Conservation (phyloP, 1,140 invertebrate genomes). For the Heliothis subflexa region DNA sequence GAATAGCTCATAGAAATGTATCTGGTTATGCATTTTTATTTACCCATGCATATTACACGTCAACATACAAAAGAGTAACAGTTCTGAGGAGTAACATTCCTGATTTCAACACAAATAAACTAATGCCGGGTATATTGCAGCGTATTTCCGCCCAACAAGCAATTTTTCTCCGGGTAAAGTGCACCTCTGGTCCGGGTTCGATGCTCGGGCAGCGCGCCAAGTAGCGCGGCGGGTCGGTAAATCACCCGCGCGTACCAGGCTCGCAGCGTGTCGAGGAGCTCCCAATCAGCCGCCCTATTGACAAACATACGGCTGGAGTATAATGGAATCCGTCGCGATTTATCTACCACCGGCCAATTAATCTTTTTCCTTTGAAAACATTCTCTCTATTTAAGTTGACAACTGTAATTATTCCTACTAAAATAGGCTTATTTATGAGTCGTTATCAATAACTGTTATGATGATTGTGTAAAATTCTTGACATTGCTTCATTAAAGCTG, state of each 20-base stretch:
- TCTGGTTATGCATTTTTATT: background rate
- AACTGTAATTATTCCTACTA: constrained; percentile 26
- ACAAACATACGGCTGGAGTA: constrained; percentile 80
- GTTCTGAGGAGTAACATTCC: constrained; percentile 17
- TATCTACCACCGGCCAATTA: constrained; percentile 66
- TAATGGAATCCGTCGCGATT: constrained; percentile 79
- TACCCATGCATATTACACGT: background rate
- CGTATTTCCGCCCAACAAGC: constrained; percentile 70
- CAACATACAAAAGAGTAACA: background rate
- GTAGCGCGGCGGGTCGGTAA: constrained; percentile 77
- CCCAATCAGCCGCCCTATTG: constrained; percentile 83
- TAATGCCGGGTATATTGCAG: constrained; percentile 51
- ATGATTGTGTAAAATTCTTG: constrained; percentile 19
- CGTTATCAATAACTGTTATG: constrained; percentile 16
- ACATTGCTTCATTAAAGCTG: constrained; percentile 14
- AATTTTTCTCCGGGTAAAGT: constrained; percentile 77
- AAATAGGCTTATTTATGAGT: constrained; percentile 40
- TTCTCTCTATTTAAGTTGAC: constrained; percentile 55
- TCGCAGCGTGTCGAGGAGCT: constrained; percentile 75
- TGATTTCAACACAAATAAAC: constrained; percentile 46
- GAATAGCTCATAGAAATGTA: no score
- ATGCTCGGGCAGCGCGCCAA: constrained; percentile 80
- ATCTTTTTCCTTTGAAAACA: constrained; percentile 65
- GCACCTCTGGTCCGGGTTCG: constrained; percentile 69
- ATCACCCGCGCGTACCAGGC: constrained; percentile 74